Percentiles rank a stretch among this genome's conserved stretches.
phyloP scores from a whole-genome alignment of 2,888 invertebrate genomes.

The Nomada lathburiana region DNA sequence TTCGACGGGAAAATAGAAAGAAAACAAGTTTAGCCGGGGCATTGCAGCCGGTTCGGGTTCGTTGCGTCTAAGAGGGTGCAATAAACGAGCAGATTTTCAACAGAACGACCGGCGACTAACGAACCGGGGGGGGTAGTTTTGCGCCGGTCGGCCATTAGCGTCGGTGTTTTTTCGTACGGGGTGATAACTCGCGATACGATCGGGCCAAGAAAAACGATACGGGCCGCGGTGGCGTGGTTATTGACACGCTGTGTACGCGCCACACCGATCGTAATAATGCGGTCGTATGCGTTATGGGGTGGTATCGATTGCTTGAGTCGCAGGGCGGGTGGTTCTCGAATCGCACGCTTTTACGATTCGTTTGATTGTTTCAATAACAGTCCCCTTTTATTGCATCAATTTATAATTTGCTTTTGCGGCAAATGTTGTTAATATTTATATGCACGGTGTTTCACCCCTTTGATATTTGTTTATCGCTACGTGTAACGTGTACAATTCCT shows the following conservation, averaged over 20 bases:
- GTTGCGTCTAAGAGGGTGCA: slow-evolving; percentile 72
- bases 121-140: slow-evolving; percentile 65
- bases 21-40: slow-evolving; percentile 55
- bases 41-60: slow-evolving; percentile 65
- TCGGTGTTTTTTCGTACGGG: slow-evolving; percentile 29
- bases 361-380: not conserved
- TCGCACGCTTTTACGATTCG: not conserved
- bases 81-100: slow-evolving; percentile 72
- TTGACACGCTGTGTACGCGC: slow-evolving; percentile 34
- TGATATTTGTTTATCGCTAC: too few species aligned
- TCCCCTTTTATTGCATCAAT: not conserved
- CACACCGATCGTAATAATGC: not conserved
- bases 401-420: not conserved
- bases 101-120: slow-evolving; percentile 67
- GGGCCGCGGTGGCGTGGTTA: slow-evolving; percentile 7
- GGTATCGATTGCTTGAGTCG: slow-evolving; percentile 4
- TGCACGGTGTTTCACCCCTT: too few species aligned
- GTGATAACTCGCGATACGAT: slow-evolving; percentile 51
- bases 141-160: slow-evolving; percentile 58
- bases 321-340: too few species aligned
- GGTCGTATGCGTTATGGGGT: not conserved
- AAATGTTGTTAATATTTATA: not conserved
- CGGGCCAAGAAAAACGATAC: slow-evolving; percentile 19
- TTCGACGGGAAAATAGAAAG: slow-evolving; percentile 67
- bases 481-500: too few species aligned